Evolutionary conservation across 2,113 vertebrate genomes (phyloP), one percentile per base, ranked within the genome.

Genomic region (Oreochromis tanganicae): DNA sequence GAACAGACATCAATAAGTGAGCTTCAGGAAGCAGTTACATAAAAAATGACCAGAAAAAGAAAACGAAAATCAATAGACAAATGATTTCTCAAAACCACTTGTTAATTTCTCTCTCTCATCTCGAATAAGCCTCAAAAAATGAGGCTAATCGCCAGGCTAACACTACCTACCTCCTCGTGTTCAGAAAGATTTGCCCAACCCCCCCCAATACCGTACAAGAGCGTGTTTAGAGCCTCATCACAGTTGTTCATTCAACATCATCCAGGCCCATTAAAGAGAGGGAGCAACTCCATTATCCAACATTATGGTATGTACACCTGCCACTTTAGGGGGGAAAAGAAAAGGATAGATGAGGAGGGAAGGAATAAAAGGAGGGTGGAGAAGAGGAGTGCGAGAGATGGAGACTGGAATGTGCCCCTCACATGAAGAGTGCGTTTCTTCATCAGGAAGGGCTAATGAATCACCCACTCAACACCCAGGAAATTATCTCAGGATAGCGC

Each of bases 401-500:
- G 55, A 87, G 63, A 86, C 75, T 34, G 66, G 85, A 85, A 80
- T 52, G 48, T 32, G 11, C 75, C 87, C 78, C 89, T 73, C 32
- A 16, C 87, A 84, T 46, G 82, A 89, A 87, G 82, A 87, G 87
- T 81, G 43, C 34, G 57, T 90, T 94, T 91, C 94, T 87, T 95
- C 92, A 95, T 95, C 92, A 89, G 90, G 84, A 89, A 68, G 85
- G 85, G 85, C 92, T 95, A 96, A 96, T 95, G 92, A 94, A 97
- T 96, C 93, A 94, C 92, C 93, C 86, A 89, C 92, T 96, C 94
- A 94, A 92, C 88, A 82, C 88, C 87, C 92, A 96, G 95, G 96
- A 96, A 97, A 96, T 97, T 95, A 96, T 93, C 95, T 95, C 88
- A 91, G 93, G 89, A 92, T 83, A 86, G 91, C 86, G 17, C 91